These are phyloP conservation scores for Acleris emargana DNA, from an alignment of 2,888 invertebrate species.

Conservation along the genomic window DNA sequence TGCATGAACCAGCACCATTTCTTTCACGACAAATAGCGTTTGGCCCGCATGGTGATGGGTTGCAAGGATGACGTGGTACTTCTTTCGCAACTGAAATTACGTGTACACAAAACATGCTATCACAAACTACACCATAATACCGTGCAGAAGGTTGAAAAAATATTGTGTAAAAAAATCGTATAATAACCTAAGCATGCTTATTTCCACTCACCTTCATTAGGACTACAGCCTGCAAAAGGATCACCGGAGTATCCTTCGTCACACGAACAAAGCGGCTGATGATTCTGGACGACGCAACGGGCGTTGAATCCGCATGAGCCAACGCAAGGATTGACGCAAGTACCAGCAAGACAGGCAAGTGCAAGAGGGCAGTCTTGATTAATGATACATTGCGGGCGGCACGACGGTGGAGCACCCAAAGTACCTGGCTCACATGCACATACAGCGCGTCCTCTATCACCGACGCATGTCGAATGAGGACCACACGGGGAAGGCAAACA, in stretches of 20 bases:
- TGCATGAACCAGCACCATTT: conserved; percentile 90
- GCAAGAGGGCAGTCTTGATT: conserved; percentile 91
- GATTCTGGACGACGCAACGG: conserved; percentile 88
- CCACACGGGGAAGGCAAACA: conserved; percentile 89
- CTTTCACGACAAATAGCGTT: conserved; percentile 91
- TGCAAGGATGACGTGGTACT: conserved; percentile 88
- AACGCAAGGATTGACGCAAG: conserved; percentile 89
- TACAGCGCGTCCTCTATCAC: conserved; percentile 86
- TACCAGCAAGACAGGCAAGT: conserved; percentile 88
- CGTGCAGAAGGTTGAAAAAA: conserved; percentile 41
- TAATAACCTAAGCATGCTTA: conserved; percentile 11
- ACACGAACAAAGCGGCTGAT: conserved; percentile 90
- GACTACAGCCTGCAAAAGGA: conserved; percentile 90
- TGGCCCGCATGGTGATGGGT: conserved; percentile 90
- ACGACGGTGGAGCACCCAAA: conserved; percentile 91
- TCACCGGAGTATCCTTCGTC: conserved; percentile 90
- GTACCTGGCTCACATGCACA: conserved; percentile 90
- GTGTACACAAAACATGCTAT: conserved; percentile 45
- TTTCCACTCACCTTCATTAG: conserved; percentile 78
- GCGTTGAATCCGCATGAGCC: conserved; percentile 91
- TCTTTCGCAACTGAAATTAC: conserved; percentile 81
- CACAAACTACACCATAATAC: conserved; percentile 31
- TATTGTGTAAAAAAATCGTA: conserved; percentile 32
- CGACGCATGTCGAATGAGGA: conserved; percentile 85
- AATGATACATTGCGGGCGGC: conserved; percentile 90